These are phyloP conservation scores for Pygocentrus nattereri DNA, from an alignment of 2,797 vertebrate species.

Conservation along the genomic window DNA sequence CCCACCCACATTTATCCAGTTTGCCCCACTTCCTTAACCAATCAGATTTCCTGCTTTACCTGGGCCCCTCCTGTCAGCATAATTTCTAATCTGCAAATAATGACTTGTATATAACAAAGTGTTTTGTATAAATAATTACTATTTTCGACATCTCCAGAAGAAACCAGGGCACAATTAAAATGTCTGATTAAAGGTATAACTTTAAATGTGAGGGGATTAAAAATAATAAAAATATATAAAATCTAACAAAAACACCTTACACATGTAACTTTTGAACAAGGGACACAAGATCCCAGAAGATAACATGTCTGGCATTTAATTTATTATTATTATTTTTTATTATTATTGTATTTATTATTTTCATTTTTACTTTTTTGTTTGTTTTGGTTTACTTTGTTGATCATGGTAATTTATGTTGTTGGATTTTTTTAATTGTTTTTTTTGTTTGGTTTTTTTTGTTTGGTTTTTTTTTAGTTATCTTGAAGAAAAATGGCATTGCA, in stretches of 20 bases:
- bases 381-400: constrained; percentile 68
- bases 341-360: constrained; percentile 66
- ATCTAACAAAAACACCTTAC: constrained; percentile 76
- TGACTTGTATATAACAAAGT: constrained; percentile 94
- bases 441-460: constrained; percentile 79
- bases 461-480: constrained; percentile 80
- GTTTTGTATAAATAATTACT: constrained; percentile 99
- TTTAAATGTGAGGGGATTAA: constrained; percentile 81
- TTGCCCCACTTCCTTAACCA: constrained; percentile 67
- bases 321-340: constrained; percentile 68
- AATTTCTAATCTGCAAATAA: constrained; percentile 87
- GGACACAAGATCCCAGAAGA: constrained; percentile 73
- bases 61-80: constrained; percentile 72
- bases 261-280: constrained; percentile 74
- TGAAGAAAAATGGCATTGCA: constrained; percentile 88
- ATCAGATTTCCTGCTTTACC: constrained; percentile 67
- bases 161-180: constrained; percentile 93
- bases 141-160: constrained; percentile 97
- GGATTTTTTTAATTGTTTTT: constrained; percentile 79
- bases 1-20: constrained; percentile 63
- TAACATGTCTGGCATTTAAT: constrained; percentile 70
- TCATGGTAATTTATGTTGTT: constrained; percentile 77
- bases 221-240: constrained; percentile 72
- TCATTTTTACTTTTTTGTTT: constrained; percentile 71
- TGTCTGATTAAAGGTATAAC: constrained; percentile 85